These are phyloP conservation scores for Arrhopalites spinosus DNA, from an alignment of 2,888 invertebrate species.

Conservation along the genomic window DNA sequence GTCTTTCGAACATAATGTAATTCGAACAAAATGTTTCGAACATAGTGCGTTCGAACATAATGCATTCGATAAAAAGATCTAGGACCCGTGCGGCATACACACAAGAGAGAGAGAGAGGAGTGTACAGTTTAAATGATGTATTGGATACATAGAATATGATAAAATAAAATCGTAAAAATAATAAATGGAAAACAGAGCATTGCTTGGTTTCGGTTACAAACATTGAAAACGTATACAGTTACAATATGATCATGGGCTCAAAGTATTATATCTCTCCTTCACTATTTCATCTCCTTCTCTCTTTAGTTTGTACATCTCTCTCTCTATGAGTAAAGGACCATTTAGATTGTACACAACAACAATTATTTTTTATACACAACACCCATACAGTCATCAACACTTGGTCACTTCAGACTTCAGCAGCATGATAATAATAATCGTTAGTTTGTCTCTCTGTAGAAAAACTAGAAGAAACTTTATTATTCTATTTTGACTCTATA, in stretches of 20 bases:
- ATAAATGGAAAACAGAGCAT: neutral
- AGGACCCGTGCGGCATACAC: neutral
- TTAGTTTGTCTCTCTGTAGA: too few species aligned
- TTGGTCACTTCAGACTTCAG: neutral
- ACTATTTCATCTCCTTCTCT: neutral
- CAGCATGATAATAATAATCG: too few species aligned
- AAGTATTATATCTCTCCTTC: neutral
- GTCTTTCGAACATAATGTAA: too few species aligned
- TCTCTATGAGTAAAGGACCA: neutral
- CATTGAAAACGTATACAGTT: neutral
- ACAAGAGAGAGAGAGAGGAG: too few species aligned
- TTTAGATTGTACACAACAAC: too few species aligned
- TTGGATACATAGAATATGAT: neutral
- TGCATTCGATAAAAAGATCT: neutral
- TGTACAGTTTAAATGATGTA: neutral
- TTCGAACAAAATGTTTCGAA: too few species aligned
- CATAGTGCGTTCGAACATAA: too few species aligned
- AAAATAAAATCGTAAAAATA: constrained; percentile 6
- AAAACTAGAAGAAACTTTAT: too few species aligned
- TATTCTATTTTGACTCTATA: too few species aligned
- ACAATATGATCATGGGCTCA: neutral
- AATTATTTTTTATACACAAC: neutral
- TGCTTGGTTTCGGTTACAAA: neutral
- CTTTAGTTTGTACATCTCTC: neutral
- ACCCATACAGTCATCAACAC: neutral